Percentiles rank a stretch among this genome's conserved stretches.
These are phyloP conservation scores for Cyphomyrus plagiostoma DNA, from an alignment of 2,113 vertebrate species.

Conservation along the genomic window DNA sequence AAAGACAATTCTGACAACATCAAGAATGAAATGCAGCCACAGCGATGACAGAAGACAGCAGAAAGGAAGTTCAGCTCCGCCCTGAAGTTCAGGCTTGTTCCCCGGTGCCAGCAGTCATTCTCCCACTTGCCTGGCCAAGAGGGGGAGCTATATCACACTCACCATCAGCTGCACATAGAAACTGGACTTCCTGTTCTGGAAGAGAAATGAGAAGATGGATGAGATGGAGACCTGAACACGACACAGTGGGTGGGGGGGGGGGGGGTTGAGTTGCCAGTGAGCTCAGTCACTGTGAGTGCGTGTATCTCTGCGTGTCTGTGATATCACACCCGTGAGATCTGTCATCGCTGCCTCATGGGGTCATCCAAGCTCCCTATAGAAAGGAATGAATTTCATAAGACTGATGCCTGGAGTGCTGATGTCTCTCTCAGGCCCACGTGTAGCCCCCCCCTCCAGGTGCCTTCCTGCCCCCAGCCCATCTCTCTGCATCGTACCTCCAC, in stretches of 20 bases:
- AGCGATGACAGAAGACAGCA: neutral
- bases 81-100: conserved; percentile 19
- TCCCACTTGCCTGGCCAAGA: neutral
- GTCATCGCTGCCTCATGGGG: neutral
- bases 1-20: conserved; percentile 14
- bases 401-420: neutral
- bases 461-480: too few relatives aligned
- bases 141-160: conserved; percentile 54
- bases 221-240: conserved; percentile 51
- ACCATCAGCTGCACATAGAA: conserved; percentile 89
- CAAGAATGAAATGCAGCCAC: conserved; percentile 30
- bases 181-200: conserved; percentile 93
- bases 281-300: neutral
- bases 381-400: neutral
- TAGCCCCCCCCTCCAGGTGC: neutral
- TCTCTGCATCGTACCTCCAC: neutral
- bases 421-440: neutral
- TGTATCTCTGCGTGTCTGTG: neutral
- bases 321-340: neutral
- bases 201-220: conserved; percentile 80
- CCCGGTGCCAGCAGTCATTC: neutral
- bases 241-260: neutral
- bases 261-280: neutral
- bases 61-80: conserved; percentile 49
- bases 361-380: neutral